A percentile compares a stretch with the other conserved stretches of the same genome.
phyloP scores from a whole-genome alignment of 2,113 vertebrate genomes.

The Propithecus coquereli region DNA sequence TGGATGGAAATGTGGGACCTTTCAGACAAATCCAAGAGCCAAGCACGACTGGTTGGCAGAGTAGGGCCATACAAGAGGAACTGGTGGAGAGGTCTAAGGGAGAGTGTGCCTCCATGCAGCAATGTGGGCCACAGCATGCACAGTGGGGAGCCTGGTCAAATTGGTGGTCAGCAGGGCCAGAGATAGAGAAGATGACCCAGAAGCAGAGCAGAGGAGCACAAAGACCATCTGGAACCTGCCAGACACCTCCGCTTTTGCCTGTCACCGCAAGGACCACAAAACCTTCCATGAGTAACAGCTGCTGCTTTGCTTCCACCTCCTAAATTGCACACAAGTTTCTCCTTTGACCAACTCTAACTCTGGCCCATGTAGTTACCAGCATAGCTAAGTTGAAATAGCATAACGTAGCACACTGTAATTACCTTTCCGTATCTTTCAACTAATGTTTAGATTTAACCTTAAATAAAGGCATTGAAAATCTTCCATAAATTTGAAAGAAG shows the following conservation, averaged over 20 bases:
- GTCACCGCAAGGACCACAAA: neutral
- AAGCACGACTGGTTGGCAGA: neutral
- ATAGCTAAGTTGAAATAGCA: neutral
- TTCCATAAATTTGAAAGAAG: neutral
- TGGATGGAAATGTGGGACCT: neutral
- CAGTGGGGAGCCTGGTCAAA: too few species aligned
- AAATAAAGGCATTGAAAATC: neutral
- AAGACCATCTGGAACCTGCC: neutral
- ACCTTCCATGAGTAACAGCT: neutral
- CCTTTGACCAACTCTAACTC: neutral
- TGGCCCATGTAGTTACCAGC: neutral
- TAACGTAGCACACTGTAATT: neutral
- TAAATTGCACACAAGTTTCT: neutral
- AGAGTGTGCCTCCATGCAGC: neutral
- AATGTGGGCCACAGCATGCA: neutral
- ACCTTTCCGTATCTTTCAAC: neutral
- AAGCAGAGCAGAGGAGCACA: neutral
- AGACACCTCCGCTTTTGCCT: neutral
- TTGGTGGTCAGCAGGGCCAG: neutral
- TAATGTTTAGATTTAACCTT: neutral
- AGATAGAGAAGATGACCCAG: neutral
- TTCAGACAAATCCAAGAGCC: neutral
- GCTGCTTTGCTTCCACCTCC: neutral
- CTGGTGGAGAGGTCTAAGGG: neutral
- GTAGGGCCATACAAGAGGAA: neutral